Percentiles rank a stretch among this genome's conserved stretches.
phyloP scores from a whole-genome alignment of 92 coral and sea anemone genomes.

The Heliopora coerulea region DNA sequence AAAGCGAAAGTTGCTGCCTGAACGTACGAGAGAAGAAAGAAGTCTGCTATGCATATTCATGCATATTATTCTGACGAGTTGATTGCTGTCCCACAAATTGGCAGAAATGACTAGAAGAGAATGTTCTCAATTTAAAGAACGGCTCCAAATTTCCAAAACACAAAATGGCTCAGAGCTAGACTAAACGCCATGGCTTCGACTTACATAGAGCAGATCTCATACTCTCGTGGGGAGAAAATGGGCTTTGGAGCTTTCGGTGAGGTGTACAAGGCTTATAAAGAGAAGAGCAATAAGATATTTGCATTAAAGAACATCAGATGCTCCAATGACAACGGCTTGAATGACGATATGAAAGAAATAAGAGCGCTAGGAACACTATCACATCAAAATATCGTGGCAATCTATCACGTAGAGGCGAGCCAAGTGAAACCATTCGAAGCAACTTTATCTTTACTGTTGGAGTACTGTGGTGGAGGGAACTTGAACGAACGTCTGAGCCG shows the following conservation, averaged over 20 bases:
- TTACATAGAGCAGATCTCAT: neutral
- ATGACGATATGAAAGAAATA: neutral
- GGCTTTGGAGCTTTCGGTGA: constrained; percentile 16
- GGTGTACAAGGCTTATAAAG: neutral
- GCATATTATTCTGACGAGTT: too few species aligned
- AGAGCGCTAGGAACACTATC: neutral
- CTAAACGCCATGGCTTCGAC: neutral
- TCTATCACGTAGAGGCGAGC: neutral
- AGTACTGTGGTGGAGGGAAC: constrained; percentile 16
- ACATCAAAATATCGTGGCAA: constrained; percentile 5
- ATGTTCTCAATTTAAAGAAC: too few species aligned
- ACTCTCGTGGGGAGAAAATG: neutral
- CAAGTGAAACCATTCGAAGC: constrained; percentile 2
- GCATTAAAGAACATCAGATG: constrained; percentile 15
- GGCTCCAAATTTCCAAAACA: too few species aligned
- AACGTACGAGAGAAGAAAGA: too few species aligned
- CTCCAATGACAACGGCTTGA: neutral
- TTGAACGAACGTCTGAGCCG: constrained; percentile 6
- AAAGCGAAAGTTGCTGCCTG: too few species aligned
- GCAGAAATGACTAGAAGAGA: neutral
- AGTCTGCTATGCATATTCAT: too few species aligned
- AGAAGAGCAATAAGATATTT: neutral
- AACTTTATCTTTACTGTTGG: neutral
- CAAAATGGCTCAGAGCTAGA: too few species aligned
- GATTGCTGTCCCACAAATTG: neutral